Evolutionary conservation across 2,797 vertebrate genomes (phyloP).

Genomic region (Holocentrus rufus): DNA sequence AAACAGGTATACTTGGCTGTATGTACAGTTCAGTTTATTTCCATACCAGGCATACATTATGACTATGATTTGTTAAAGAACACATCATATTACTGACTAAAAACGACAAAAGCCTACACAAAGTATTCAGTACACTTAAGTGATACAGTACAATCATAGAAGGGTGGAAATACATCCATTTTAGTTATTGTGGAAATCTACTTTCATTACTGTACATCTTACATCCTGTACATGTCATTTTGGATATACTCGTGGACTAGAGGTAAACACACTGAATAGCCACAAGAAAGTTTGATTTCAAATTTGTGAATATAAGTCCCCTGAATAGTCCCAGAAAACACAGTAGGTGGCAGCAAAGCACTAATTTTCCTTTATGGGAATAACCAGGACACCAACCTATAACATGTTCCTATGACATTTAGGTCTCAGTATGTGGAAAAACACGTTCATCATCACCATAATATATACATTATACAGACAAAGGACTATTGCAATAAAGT

Average conservation of each 20-base stretch:
- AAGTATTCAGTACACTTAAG: slow-evolving; percentile 40
- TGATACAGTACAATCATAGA: slow-evolving; percentile 2
- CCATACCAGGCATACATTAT: slow-evolving; percentile 31
- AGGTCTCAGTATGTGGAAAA: slow-evolving; percentile 39
- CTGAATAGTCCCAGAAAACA: slow-evolving; percentile 28
- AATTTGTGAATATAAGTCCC: slow-evolving; percentile 3
- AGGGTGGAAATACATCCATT: slow-evolving; percentile 20
- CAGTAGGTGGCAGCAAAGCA: slow-evolving; percentile 77
- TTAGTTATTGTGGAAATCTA: slow-evolving; percentile 35
- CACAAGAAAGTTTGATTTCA: slow-evolving; percentile 2
- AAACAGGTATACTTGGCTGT: slow-evolving; percentile 20
- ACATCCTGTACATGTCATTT: slow-evolving; percentile 60
- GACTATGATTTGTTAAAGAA: slow-evolving; percentile 37
- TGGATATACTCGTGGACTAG: slow-evolving; percentile 17
- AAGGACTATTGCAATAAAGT: slow-evolving; percentile 35
- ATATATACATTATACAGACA: slow-evolving; percentile 63
- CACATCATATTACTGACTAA: slow-evolving; percentile 24
- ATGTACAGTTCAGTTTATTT: slow-evolving; percentile 64
- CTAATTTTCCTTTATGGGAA: slow-evolving; percentile 16
- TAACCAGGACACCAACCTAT: background rate
- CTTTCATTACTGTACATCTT: slow-evolving; percentile 51
- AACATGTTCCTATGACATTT: background rate
- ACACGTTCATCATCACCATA: slow-evolving; percentile 21
- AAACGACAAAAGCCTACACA: background rate
- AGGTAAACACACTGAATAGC: slow-evolving; percentile 1